Percentiles rank a stretch among this genome's conserved stretches.
These are phyloP conservation scores for Temnothorax rugatulus DNA, from an alignment of 2,888 invertebrate genomes.

Conservation along the genomic window DNA sequence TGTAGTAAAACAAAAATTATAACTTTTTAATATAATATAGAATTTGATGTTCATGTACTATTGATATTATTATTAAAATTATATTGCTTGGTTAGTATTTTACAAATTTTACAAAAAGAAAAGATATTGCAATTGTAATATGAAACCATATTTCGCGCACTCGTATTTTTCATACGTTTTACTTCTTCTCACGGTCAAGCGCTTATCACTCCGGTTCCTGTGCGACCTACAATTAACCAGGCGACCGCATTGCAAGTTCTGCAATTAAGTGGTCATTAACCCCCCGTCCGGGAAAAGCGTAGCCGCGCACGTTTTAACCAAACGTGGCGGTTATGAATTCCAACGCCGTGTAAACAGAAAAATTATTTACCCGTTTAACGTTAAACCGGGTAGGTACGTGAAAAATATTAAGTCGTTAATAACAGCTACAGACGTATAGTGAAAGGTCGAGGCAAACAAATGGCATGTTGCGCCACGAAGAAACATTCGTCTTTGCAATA, in stretches of 20 bases:
- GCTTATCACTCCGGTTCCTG: constrained; percentile 62
- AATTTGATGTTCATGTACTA: neutral
- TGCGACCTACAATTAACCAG: constrained; percentile 67
- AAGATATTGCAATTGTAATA: neutral
- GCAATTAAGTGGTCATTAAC: constrained; percentile 73
- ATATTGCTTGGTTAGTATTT: neutral
- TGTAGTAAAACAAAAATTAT: neutral
- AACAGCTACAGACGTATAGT: constrained; percentile 26
- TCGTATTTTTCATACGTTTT: constrained; percentile 24
- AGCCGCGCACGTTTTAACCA: constrained; percentile 49
- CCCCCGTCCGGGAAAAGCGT: constrained; percentile 62
- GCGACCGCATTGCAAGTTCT: constrained; percentile 63
- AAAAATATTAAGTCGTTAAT: constrained; percentile 44
- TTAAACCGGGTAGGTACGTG: constrained; percentile 31
- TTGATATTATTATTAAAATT: neutral
- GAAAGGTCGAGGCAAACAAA: constrained; percentile 59
- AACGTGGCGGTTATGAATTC: constrained; percentile 53
- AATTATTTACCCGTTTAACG: constrained; percentile 30
- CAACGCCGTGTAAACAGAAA: constrained; percentile 35
- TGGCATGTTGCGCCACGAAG: constrained; percentile 46
- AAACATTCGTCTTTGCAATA: constrained; percentile 18
- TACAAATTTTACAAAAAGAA: neutral
- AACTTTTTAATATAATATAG: constrained; percentile 2
- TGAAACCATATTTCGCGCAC: neutral
- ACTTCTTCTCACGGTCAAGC: constrained; percentile 59